phyloP scores from a whole-genome alignment of 2,888 invertebrate genomes.

The Tinea semifulvella region DNA sequence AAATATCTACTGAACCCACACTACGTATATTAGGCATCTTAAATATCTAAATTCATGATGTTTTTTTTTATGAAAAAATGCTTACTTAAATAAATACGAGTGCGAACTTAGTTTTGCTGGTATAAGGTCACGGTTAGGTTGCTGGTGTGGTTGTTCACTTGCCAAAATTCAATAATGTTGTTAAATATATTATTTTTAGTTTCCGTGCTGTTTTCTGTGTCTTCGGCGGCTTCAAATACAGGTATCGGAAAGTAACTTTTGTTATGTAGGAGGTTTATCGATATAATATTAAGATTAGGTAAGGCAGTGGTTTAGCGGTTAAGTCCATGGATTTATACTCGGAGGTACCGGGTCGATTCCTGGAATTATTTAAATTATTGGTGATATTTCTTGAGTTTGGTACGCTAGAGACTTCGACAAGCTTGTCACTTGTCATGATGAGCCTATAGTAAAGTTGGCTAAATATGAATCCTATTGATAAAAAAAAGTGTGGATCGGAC shows the following conservation, averaged over 20 bases:
- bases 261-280: too few species aligned
- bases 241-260: not conserved
- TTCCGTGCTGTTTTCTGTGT: not conserved
- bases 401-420: too few species aligned
- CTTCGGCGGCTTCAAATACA: not conserved
- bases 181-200: not conserved
- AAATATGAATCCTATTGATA: too few species aligned
- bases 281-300: too few species aligned
- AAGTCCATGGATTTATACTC: too few species aligned
- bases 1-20: not conserved
- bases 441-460: too few species aligned
- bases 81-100: conserved; percentile 5
- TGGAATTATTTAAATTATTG: too few species aligned
- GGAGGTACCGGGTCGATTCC: too few species aligned
- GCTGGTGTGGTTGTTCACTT: conserved; percentile 3
- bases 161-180: not conserved
- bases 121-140: not conserved
- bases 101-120: not conserved
- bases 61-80: not conserved
- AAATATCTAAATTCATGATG: not conserved
- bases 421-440: too few species aligned
- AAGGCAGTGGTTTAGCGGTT: too few species aligned
- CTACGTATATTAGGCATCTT: not conserved
- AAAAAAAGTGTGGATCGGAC: too few species aligned
- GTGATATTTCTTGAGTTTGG: too few species aligned